Evolutionary conservation across 2,888 invertebrate species (phyloP), one percentile per base, ranked within the genome.

Genomic region (Clostera curtula): DNA sequence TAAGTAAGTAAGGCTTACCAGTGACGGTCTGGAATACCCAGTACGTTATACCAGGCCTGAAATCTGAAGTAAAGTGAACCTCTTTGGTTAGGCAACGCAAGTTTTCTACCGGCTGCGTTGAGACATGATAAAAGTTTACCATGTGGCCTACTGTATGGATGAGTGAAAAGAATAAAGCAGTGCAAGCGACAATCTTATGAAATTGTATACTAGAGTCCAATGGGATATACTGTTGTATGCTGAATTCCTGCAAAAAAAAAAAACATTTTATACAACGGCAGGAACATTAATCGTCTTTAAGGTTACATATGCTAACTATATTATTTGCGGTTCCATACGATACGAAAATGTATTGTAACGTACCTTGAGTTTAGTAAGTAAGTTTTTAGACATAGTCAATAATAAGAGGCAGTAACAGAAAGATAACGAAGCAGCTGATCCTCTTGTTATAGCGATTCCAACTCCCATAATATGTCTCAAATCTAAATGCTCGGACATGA

Each of bases 71-170:
- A 60, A 98, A 97, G 50, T 95, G 92, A 5, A 98, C 92, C 72
- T 98, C 97, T 43, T 93, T 92, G 1, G 97, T 97, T 4, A 98
- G 85, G 60, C 97, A 98, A 15, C 92, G 88, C 2, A 98, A 77
- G 70, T 98, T 95, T 56, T 96, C 96, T 1, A 96, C 87, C 0
- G 97, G 96, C 60, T 98, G 98, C 0, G 97, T 97, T 3, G 96
- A 96, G 0, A 98, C 94, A 60, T 98, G 97, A 68, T 98, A 98
- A 74, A 98, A 98, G 75, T 98, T 98, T 15, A 98, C 95, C 64
- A 97, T 92, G 57, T 98, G 98, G 0, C 97, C 97, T 2, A 96
- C 91, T 0, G 96, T 94, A 62, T 98, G 97, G 0, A 97, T 84
- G 1, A 97, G 80, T 0, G 96, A 95, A 75, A 97, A 97, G 76